Percentiles rank a stretch among this genome's conserved stretches.
phyloP scores from a whole-genome alignment of 2,113 vertebrate species.

The human region DNA sequence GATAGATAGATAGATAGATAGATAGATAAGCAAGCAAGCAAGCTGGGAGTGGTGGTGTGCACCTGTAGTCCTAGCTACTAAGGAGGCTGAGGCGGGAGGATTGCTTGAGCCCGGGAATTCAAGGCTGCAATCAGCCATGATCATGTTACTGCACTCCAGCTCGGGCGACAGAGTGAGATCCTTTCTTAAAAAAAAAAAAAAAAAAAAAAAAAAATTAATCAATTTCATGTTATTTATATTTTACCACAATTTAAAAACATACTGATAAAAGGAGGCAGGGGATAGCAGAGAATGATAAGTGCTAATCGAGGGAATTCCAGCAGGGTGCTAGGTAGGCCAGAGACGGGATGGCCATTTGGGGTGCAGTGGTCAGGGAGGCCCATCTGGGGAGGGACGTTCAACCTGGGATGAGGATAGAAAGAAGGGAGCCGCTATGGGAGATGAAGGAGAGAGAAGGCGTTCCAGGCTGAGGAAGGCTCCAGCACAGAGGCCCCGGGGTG shows the following conservation, averaged over 20 bases:
- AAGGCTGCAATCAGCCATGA: neutral
- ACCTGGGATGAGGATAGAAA: neutral
- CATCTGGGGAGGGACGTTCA: neutral
- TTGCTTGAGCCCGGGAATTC: neutral
- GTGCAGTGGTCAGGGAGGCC: neutral
- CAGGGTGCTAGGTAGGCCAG: neutral
- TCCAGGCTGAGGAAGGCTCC: neutral
- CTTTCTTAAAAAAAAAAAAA: neutral
- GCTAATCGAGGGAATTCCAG: neutral
- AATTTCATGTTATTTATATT: neutral
- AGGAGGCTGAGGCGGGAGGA: neutral
- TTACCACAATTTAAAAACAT: neutral
- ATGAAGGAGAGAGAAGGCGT: neutral
- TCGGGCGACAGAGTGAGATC: neutral
- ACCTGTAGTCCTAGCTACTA: neutral
- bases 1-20: too few relatives aligned
- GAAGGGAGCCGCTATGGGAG: neutral
- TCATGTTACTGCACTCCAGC: neutral
- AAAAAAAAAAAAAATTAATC: neutral
- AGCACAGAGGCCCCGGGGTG: neutral
- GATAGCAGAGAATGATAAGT: neutral
- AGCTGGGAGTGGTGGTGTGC: too few relatives aligned
- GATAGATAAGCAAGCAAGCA: too few relatives aligned
- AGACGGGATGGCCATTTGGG: neutral
- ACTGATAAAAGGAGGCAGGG: fast-evolving